Evolutionary conservation across 2,888 invertebrate species (phyloP), one percentile per base, ranked within the genome.

Genomic region (Iselma pallidipennis): DNA sequence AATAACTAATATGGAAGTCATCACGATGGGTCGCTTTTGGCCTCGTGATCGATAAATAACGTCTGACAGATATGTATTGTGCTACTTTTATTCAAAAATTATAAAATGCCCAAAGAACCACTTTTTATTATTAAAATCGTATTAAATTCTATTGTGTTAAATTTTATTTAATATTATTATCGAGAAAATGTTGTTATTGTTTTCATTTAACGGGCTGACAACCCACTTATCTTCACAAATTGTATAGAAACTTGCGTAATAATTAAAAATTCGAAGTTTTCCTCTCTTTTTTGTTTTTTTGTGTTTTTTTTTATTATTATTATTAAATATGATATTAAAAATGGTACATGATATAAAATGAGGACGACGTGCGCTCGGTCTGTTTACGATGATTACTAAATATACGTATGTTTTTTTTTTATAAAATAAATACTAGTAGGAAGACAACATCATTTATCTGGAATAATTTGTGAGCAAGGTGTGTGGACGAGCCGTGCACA

Each of bases 261-360:
- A 78, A 78, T 79, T 77, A 77, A 80, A 79, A 80, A 78, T 78
- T 80, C 79, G 77, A 79, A 80, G 78, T 80, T 78, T 72, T 75
- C 73, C n/a, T n/a, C n/a, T n/a, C n/a, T n/a, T n/a, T n/a, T n/a
- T n/a, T n/a, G n/a, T n/a, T n/a, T n/a, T n/a, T n/a, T n/a, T n/a
- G n/a, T n/a, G n/a, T n/a, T n/a, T n/a, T n/a, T n/a, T n/a, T n/a
- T n/a, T n/a, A n/a, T n/a, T n/a, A n/a, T 45, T 59, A 74, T 76
- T 78, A 77, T 74, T 78, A 77, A 78, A 80, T 78, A 79, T 78
- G 78, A 80, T 77, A 81, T 80, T 81, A 80, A 79, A 81, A 80
- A 81, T 77, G 77, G 74, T 80, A 81, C 76, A 78, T 80, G 80
- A 80, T 81, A 80, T 80, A 81, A 80, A 80, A 80, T 75, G 76